These are phyloP conservation scores for Mixornis gularis DNA, from an alignment of 2,113 vertebrate species.

Conservation along the genomic window DNA sequence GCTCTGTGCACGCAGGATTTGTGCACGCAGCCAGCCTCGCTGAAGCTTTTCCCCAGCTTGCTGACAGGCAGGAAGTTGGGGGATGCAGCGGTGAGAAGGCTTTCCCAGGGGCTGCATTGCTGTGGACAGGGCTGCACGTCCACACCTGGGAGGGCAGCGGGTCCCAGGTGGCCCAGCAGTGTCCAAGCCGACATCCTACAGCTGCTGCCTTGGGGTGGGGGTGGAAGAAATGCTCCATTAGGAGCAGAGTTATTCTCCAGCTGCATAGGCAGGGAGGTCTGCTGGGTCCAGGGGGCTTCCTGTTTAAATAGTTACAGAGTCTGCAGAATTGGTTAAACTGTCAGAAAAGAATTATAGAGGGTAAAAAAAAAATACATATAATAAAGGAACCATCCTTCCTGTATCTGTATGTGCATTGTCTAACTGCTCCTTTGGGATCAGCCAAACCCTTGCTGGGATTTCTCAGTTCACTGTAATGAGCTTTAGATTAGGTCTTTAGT, in stretches of 20 bases:
- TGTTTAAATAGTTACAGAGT: conserved; percentile 22
- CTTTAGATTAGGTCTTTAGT: not conserved
- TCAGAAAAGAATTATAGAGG: not conserved
- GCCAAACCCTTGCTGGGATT: not conserved
- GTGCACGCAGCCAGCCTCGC: not conserved
- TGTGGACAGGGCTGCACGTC: not conserved
- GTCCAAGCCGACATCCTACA: not conserved
- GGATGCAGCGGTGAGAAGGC: not conserved
- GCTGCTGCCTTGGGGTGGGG: conserved; percentile 14
- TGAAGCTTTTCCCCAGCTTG: not conserved
- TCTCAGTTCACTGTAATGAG: not conserved
- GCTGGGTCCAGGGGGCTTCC: conserved; percentile 20
- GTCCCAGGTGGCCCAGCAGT: conserved; percentile 18
- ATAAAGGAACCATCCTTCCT: not conserved
- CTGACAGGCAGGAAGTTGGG: conserved; percentile 42
- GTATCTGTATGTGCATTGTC: not conserved
- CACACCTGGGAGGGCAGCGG: conserved; percentile 29
- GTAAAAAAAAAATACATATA: not conserved
- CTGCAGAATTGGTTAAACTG: conserved; percentile 44
- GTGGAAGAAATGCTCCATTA: not conserved
- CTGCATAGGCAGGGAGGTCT: conserved; percentile 35
- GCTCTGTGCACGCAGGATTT: rapidly evolving
- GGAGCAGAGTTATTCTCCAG: not conserved
- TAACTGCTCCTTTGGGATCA: not conserved
- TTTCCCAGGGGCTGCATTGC: not conserved